Base-by-base conservation (phyloP, 2,797 vertebrate species). In the Poecilia picta region DNA sequence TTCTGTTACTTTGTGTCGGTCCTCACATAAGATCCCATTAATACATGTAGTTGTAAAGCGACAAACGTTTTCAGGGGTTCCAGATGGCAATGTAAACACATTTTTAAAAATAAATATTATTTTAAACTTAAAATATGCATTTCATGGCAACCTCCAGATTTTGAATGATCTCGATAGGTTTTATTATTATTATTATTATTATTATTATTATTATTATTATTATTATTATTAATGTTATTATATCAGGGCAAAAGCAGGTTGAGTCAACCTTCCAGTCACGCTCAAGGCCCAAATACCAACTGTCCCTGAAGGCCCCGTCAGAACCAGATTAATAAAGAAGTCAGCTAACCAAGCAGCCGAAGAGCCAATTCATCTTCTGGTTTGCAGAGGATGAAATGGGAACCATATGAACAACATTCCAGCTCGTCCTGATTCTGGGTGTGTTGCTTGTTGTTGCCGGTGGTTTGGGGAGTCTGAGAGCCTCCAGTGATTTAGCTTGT, bases 321-420 rank as follows among this genome's bases (percentile, higher is more conserved):
- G 33, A 43, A n/a, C 68, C 68, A 45, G 25, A 71, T 71, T 71
- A 45, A 71, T 71, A 55, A 83, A 80, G 57, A 86, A 78, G 74
- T 72, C 74, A 79, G 77, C 53, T 53, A 74, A 72, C 49, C 76
- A 73, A 75, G 53, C 76, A 75, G 36, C 10, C 62, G 45, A 68
- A 77, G 68, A 81, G 72, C 45, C 33, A 76, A 75, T 78, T 73
- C 72, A 45, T 86, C 76, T 80, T 79, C 53, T 83, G 68, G 49
- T 79, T 78, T 15, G 77, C 51, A 51, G 75, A 79, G 46, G 77
- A 76, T 89, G 77, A 95, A 94, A 95, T 94, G 85, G 94, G 87
- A 90, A 94, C 91, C 94, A 95, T 92, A 94, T 95, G 94, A 95
- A 91, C 89, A 91, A 88, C 92, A 94, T 94, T 95, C 91, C 91